These are phyloP conservation scores for Hoplostethus atlanticus DNA, from an alignment of 2,797 vertebrate genomes.

Conservation along the genomic window DNA sequence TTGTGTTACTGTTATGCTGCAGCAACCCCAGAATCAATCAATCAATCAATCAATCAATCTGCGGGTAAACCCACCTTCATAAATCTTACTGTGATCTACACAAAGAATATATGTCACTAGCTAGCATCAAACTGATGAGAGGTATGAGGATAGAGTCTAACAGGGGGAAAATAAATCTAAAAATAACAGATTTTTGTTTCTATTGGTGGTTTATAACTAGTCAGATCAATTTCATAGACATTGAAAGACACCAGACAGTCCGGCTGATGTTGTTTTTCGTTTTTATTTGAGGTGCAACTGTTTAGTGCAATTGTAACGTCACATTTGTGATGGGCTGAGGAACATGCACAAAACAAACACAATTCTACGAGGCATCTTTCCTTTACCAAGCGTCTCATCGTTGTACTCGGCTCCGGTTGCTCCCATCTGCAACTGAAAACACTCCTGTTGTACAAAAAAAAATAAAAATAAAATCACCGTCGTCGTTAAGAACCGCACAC, in stretches of 20 bases:
- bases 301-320: constrained; percentile 96
- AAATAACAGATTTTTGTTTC: no score
- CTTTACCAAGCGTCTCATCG: constrained; percentile 67
- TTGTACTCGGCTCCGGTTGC: constrained; percentile 74
- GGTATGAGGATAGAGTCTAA: no score
- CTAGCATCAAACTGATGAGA: no score
- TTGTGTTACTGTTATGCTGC: no score
- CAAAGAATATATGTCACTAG: no score
- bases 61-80: no score
- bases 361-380: constrained; percentile 84
- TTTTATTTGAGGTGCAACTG: constrained; percentile 99
- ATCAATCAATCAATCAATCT: no score
- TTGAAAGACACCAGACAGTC: constrained; percentile 4
- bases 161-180: no score
- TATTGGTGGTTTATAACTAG: no score
- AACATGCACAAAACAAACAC: constrained; percentile 95
- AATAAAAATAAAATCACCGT: not conserved
- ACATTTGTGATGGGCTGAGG: constrained; percentile 90
- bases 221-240: no score
- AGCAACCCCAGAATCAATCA: no score
- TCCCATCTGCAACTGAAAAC: constrained; percentile 80
- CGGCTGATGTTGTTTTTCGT: constrained; percentile 34
- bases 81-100: no score
- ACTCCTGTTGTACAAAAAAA: constrained; percentile 80
- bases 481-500: constrained; percentile 35